These are phyloP conservation scores for Amblyopsis rosae DNA, from an alignment of 2,113 vertebrate species.

Conservation along the genomic window DNA sequence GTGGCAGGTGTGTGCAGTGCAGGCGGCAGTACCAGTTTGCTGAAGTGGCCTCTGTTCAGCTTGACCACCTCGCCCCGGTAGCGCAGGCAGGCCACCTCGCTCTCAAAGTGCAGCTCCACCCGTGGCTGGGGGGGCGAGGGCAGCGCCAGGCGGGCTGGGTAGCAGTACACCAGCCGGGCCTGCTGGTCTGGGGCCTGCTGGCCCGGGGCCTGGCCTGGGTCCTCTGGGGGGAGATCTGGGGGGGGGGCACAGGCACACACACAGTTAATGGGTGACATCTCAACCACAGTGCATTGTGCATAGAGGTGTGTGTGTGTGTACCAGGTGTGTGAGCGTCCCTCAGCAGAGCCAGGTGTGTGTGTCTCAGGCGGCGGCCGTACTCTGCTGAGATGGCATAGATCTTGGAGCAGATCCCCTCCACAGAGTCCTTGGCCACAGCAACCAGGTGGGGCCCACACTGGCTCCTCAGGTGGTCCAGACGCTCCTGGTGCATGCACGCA, in stretches of 20 bases:
- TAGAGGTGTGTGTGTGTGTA: constrained; percentile 52
- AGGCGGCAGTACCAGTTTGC: constrained; percentile 78
- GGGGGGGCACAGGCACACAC: neutral
- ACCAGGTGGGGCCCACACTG: constrained; percentile 95
- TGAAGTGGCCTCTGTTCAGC: constrained; percentile 94
- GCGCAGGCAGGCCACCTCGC: constrained; percentile 88
- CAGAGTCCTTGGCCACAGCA: constrained; percentile 93
- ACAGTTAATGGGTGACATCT: neutral
- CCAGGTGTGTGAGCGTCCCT: constrained; percentile 87
- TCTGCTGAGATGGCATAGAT: constrained; percentile 96
- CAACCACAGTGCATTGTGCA: neutral
- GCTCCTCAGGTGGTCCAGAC: constrained; percentile 92
- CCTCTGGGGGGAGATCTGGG: too few species aligned
- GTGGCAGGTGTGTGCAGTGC: neutral
- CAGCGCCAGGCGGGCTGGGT: constrained; percentile 84
- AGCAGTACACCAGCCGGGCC: constrained; percentile 91
- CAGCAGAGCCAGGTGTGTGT: constrained; percentile 88
- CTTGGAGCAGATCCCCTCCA: constrained; percentile 98
- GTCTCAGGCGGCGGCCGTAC: constrained; percentile 89
- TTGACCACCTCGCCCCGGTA: constrained; percentile 97
- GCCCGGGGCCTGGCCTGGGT: too few species aligned
- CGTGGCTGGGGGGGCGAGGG: constrained; percentile 83
- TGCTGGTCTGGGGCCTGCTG: constrained; percentile 58
- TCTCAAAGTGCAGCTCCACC: constrained; percentile 94
- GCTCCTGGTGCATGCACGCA: constrained; percentile 79